These are phyloP conservation scores for Mya arenaria DNA, from an alignment of 1,140 invertebrate species.

Conservation along the genomic window DNA sequence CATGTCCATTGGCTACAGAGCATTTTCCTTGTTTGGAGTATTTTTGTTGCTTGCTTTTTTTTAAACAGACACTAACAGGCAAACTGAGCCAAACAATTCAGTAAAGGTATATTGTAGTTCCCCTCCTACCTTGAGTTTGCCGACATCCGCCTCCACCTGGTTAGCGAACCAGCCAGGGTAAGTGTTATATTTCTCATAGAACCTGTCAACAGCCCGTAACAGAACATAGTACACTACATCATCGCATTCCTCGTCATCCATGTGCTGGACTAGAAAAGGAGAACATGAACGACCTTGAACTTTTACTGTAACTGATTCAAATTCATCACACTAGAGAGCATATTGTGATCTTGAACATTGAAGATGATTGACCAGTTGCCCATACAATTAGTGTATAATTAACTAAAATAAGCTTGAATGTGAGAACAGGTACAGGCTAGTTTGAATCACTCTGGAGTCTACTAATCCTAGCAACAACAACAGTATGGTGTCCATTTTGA, in stretches of 20 bases:
- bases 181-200: constrained; percentile 92
- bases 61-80: background rate
- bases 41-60: background rate
- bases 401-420: no score
- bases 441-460: no score
- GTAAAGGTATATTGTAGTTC: no score
- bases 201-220: constrained; percentile 94
- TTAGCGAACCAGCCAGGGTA: constrained; percentile 95
- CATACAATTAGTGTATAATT: no score
- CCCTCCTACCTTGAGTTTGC: constrained; percentile 90
- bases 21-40: background rate
- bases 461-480: no score
- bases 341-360: no score
- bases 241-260: constrained; percentile 59
- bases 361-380: no score
- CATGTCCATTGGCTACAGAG: background rate
- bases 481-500: no score
- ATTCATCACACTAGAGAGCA: no score
- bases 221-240: constrained; percentile 92
- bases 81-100: background rate
- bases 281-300: no score
- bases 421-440: no score
- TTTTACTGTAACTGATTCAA: no score
- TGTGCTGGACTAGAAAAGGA: constrained; percentile 26
- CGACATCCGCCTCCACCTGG: constrained; percentile 94